Evolutionary conservation across 2,113 vertebrate species (phyloP), one percentile per base, ranked within the genome.

Genomic region (Pterophyllum scalare): DNA sequence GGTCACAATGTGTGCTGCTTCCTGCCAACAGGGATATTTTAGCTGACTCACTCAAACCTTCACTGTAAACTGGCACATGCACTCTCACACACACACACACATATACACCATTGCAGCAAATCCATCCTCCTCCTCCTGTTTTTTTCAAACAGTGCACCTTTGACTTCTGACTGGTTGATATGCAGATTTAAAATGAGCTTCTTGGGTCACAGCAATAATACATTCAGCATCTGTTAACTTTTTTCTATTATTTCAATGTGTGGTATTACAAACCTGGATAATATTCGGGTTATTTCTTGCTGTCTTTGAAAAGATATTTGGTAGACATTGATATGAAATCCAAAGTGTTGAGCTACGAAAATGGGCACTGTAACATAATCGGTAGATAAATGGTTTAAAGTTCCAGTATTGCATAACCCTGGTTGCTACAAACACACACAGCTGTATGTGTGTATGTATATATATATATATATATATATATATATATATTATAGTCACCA

Each of bases 1-100:
- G 86, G 67, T 86, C 82, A 90, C 84, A 62, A 17, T 64, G 43
- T 62, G 31, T 86, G 20, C 59, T n/a, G 58, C 43, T 81, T 87
- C 40, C 52, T 74, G 75, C 77, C 70, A 79, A 17, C 49, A 4
- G 17, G 60, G 35, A 43, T 20, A 38, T 85, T 88, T 83, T 26
- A 79, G 90, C 80, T 87, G 83, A 85, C 81, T 89, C 85, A 86
- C 60, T 64, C 26, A 74, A 57, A 33, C 22, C 7, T 70, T 33
- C 40, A 24, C 49, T 43, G 56, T 59, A 77, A 54, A 54, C 35
- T 80, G 64, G 14, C 24, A 72, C 26, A 52, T 52, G 46, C 26
- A 38, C 10, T 46, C 7, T 33, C 9, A 24, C 7, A 52, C 22
- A 59, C 52, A 33, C 14, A 38, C 24, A 26, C n/a, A n/a, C 49